Percentiles rank a stretch among this genome's conserved stretches.
phyloP scores from a whole-genome alignment of 2,888 invertebrate genomes.

The Leuctra nigra region DNA sequence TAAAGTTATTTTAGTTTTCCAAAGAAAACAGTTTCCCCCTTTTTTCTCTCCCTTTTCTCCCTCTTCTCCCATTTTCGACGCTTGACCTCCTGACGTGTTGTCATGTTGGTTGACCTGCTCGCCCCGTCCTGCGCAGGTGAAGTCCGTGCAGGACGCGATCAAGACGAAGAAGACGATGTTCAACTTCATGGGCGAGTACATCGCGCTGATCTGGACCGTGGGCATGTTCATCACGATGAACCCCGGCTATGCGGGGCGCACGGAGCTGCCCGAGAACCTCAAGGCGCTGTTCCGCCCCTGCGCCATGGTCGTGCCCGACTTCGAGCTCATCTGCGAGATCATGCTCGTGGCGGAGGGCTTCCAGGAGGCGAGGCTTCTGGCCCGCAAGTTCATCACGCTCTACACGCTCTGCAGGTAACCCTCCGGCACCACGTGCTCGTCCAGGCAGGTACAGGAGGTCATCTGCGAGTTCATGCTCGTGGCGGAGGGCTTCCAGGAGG shows the following conservation, averaged over 20 bases:
- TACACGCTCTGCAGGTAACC: conserved; percentile 83
- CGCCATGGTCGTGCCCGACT: conserved; percentile 79
- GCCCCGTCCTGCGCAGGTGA: too few species aligned
- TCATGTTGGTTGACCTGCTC: too few species aligned
- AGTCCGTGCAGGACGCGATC: conserved; percentile 78
- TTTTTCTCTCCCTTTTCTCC: too few species aligned
- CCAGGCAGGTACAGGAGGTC: too few species aligned
- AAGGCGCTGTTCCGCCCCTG: conserved; percentile 42
- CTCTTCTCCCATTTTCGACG: too few species aligned
- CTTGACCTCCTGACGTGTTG: too few species aligned
- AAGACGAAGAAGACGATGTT: conserved; percentile 72
- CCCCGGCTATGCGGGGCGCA: conserved; percentile 90
- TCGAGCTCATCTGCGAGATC: conserved; percentile 92
- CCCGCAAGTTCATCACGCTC: conserved; percentile 89
- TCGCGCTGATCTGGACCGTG: conserved; percentile 64
- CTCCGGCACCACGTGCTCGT: too few species aligned
- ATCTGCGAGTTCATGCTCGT: conserved; percentile 97
- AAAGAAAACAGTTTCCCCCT: too few species aligned
- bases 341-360: conserved; percentile 96
- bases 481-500: conserved; percentile 91
- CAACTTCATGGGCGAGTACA: conserved; percentile 77
- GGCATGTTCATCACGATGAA: conserved; percentile 97
- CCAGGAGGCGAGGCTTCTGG: conserved; percentile 81
- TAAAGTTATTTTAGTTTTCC: too few species aligned
- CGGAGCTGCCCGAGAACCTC: conserved; percentile 78